Evolutionary conservation across 2,113 vertebrate species (phyloP).

Genomic region (Mormoops blainvillei): DNA sequence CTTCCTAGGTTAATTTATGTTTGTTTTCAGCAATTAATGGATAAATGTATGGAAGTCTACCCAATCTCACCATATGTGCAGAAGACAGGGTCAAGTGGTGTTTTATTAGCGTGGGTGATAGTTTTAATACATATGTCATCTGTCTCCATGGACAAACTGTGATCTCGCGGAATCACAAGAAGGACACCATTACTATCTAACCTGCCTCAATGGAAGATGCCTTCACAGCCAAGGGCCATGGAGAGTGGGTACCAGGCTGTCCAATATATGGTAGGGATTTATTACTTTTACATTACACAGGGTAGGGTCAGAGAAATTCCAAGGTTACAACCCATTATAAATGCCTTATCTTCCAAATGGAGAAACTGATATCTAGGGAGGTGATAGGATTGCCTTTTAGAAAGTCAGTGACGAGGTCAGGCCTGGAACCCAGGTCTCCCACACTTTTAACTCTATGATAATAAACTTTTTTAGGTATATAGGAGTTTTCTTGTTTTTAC

Average conservation of each 20-base stretch:
- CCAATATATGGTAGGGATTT: conserved; percentile 81
- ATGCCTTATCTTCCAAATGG: not conserved
- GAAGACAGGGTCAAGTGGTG: conserved; percentile 90
- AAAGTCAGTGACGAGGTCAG: not conserved
- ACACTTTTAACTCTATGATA: not conserved
- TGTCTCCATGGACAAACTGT: conserved; percentile 92
- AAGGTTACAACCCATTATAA: not conserved
- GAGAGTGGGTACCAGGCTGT: conserved; percentile 90
- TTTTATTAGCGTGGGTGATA: conserved; percentile 88
- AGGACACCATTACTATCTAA: conserved; percentile 88
- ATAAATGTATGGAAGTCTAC: conserved; percentile 90
- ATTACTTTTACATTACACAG: not conserved
- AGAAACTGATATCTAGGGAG: not conserved
- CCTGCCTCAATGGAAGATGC: conserved; percentile 84
- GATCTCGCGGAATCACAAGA: conserved; percentile 81
- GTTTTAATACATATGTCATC: conserved; percentile 86
- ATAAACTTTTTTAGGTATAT: not conserved
- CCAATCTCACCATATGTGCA: conserved; percentile 88
- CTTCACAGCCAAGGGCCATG: conserved; percentile 83
- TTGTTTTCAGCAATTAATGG: conserved; percentile 89
- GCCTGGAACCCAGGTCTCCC: not conserved
- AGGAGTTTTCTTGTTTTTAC: not conserved
- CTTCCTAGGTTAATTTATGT: not conserved
- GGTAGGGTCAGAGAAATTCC: not conserved
- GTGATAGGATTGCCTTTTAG: not conserved